Base-by-base conservation (phyloP, 2,888 invertebrate species). In the Tetropium fuscum region DNA sequence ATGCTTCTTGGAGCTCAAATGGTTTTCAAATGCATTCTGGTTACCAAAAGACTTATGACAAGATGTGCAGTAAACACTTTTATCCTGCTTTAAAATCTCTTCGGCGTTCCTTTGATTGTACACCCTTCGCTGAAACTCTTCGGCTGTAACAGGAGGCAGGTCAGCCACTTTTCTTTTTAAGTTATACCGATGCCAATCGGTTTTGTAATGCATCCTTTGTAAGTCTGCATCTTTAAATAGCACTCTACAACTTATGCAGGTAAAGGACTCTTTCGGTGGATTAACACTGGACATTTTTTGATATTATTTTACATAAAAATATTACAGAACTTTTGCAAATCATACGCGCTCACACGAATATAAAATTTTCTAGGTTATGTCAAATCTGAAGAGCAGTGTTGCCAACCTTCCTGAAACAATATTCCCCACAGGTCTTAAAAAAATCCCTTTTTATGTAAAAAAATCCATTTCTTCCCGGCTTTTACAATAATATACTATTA, bases 181-280 rank as follows among this genome's bases (percentile, higher is more conserved):
- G 83, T 97, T 97, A 77, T 95, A 95, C 60, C 95, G 88, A 82
- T 99, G 98, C 98, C 98, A 99, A 78, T 98, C 98, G 0, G 92
- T 90, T 84, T 95, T 95, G 80, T 97, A 98, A 82, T 99, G 99
- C 56, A 90, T 87, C 51, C 93, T 86, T 81, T 98, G 97, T 19
- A 92, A 82, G 57, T 95, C 93, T 2, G 90, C 87, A 74, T 91
- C 90, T 64, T 87, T 85, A 81, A 98, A 98, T 53, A 89, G 88
- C 48, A 97, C 95, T 73, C 91, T 89, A 81, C 98, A 99, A 53
- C 95, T 92, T 70, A 97, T 90, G 81, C 98, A 99, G n/a, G 98
- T 97, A 79, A 86, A 91, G 3, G 68, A 56, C 30, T 57, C 59
- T 20, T 22, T 62, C 11, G 6, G 32, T 19, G 25, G 25, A n/a